Evolutionary conservation across 2,888 invertebrate species (phyloP).

Genomic region (Peribatodes rhomboidaria): DNA sequence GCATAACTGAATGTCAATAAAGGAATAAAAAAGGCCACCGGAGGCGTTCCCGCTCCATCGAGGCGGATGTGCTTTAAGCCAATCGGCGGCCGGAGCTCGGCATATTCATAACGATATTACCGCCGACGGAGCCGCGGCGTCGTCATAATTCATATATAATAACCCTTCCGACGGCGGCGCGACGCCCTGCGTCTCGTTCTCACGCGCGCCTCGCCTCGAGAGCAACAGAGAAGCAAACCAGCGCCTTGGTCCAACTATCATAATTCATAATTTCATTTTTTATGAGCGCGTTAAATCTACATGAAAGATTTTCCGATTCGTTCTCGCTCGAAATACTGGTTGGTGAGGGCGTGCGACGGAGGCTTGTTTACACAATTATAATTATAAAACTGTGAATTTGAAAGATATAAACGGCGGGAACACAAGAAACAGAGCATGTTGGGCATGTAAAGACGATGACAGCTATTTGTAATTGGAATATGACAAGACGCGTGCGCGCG

Average conservation of each 20-base stretch:
- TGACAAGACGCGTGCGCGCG: constrained; percentile 84
- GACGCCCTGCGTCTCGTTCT: constrained; percentile 78
- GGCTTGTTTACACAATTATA: constrained; percentile 49
- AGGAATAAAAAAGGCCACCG: constrained; percentile 84
- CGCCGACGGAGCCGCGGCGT: constrained; percentile 81
- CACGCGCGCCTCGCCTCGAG: constrained; percentile 56
- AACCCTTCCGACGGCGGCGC: constrained; percentile 82
- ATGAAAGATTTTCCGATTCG: constrained; percentile 67
- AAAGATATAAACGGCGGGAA: constrained; percentile 62
- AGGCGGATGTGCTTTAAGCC: constrained; percentile 84
- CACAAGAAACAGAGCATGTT: constrained; percentile 64
- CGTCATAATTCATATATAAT: constrained; percentile 87
- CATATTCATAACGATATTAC: constrained; percentile 87
- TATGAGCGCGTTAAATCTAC: constrained; percentile 65
- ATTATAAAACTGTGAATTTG: constrained; percentile 57
- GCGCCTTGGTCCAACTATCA: constrained; percentile 73
- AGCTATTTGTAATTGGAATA: constrained; percentile 86
- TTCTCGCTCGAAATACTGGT: constrained; percentile 53
- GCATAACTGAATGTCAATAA: constrained; percentile 86
- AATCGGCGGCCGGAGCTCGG: constrained; percentile 81
- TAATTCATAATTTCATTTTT: constrained; percentile 85
- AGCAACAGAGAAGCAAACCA: constrained; percentile 72
- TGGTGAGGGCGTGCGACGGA: constrained; percentile 45
- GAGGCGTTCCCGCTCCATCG: constrained; percentile 82
- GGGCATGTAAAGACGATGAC: constrained; percentile 78